phyloP scores from a whole-genome alignment of 2,113 vertebrate species.

The Rhineura floridana region DNA sequence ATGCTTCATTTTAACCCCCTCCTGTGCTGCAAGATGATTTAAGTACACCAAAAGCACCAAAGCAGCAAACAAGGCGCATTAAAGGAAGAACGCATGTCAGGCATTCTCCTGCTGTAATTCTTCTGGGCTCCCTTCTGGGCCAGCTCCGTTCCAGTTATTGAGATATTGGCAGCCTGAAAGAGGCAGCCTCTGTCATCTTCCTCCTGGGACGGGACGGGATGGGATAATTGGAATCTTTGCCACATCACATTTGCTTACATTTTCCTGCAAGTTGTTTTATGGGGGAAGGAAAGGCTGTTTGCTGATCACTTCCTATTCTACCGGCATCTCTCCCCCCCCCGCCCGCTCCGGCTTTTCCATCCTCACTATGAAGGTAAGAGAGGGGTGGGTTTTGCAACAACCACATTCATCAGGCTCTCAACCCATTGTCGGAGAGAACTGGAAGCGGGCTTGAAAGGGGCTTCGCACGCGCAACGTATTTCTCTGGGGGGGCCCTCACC shows the following conservation, averaged over 20 bases:
- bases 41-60: not conserved
- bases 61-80: not conserved
- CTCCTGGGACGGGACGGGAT: not conserved
- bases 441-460: not conserved
- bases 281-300: not conserved
- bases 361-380: not conserved
- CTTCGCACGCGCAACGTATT: not conserved
- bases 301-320: not conserved
- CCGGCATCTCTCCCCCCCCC: not conserved
- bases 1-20: not conserved
- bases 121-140: not conserved
- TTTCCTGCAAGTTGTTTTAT: not conserved
- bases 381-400: not conserved
- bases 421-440: no score
- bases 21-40: not conserved
- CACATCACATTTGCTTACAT: not conserved
- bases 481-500: not conserved
- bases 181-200: not conserved
- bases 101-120: not conserved
- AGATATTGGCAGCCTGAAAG: slow-evolving; percentile 6
- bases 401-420: not conserved
- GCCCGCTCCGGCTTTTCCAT: not conserved
- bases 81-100: not conserved
- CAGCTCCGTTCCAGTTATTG: not conserved
- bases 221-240: not conserved